These are phyloP conservation scores for Pangasius krempfi DNA, from an alignment of 2,797 vertebrate genomes.

Conservation along the genomic window DNA sequence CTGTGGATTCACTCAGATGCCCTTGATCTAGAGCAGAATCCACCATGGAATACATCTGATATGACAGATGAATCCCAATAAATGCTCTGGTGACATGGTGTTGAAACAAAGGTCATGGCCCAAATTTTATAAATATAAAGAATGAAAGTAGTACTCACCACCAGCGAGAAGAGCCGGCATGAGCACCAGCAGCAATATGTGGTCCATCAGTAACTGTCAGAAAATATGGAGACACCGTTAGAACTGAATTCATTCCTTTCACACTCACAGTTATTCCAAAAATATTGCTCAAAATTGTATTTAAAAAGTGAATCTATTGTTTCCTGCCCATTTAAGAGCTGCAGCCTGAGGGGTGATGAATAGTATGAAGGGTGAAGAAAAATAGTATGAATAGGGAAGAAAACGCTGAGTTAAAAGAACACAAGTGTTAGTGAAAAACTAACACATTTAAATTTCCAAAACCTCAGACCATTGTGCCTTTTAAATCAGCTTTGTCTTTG, in stretches of 20 bases:
- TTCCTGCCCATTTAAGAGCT: not conserved
- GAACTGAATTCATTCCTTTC: not conserved
- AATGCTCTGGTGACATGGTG: not conserved
- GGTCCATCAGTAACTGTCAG: slow-evolving; percentile 63
- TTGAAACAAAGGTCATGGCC: not conserved
- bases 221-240: slow-evolving; percentile 8
- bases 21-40: not conserved
- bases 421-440: not conserved
- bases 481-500: not conserved
- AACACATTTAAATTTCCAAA: not conserved
- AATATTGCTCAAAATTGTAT: not conserved
- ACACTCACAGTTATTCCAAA: not conserved
- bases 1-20: not conserved
- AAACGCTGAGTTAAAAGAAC: not conserved
- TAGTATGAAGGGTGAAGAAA: not conserved
- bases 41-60: not conserved
- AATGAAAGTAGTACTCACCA: slow-evolving; percentile 61
- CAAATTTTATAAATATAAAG: not conserved
- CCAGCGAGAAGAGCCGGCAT: slow-evolving; percentile 47
- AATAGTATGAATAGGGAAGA: not conserved
- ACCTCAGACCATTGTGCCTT: not conserved
- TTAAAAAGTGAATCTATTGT: not conserved
- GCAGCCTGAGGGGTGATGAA: not conserved
- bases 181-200: slow-evolving; percentile 52
- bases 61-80: not conserved